These are phyloP conservation scores for Cyanistes caeruleus DNA, from an alignment of 2,113 vertebrate species.

Conservation along the genomic window DNA sequence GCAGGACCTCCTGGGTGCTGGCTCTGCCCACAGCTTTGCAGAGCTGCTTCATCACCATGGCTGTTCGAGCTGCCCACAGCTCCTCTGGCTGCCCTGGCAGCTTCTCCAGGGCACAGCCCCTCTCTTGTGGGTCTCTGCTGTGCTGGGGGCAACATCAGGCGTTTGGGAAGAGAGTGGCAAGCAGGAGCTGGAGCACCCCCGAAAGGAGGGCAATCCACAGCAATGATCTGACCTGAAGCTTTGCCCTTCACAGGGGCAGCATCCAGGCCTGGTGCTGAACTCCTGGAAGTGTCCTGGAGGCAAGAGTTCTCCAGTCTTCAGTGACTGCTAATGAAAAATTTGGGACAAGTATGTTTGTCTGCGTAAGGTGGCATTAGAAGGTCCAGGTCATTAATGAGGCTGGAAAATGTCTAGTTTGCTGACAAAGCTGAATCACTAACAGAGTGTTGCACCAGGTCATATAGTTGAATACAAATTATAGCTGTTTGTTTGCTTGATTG, in stretches of 20 bases:
- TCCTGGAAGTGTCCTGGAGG: background rate
- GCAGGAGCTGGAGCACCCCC: background rate
- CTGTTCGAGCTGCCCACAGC: accelerated
- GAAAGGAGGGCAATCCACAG: accelerated
- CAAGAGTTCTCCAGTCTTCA: background rate
- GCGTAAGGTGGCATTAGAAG: background rate
- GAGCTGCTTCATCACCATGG: accelerated
- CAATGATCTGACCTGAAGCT: background rate
- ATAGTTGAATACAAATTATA: background rate
- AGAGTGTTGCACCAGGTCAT: background rate
- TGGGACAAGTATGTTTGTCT: background rate
- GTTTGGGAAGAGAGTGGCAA: background rate
- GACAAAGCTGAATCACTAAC: background rate
- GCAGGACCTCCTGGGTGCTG: background rate
- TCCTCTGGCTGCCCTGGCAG: background rate
- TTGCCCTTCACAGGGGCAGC: background rate
- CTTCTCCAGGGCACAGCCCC: background rate
- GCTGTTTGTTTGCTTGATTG: background rate
- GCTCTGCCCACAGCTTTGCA: background rate
- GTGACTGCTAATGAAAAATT: background rate
- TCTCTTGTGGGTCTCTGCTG: background rate
- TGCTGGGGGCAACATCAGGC: background rate
- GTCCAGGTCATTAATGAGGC: accelerated
- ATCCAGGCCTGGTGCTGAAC: background rate
- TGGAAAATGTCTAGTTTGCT: background rate